These are phyloP conservation scores for Nomada ruficornis DNA, from an alignment of 2,888 invertebrate species.

Conservation along the genomic window DNA sequence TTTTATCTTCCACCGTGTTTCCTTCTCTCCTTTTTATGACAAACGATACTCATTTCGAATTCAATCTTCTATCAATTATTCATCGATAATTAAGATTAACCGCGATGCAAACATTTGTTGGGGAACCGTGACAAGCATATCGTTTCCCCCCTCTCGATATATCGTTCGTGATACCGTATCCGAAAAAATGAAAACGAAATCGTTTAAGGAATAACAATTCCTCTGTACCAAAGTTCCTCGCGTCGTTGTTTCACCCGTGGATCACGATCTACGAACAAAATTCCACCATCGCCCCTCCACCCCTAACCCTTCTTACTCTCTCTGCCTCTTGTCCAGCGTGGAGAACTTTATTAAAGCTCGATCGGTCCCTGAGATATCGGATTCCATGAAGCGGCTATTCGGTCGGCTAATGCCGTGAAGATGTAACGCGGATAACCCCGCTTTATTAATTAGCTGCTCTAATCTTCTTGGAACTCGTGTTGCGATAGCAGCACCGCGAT, in stretches of 20 bases:
- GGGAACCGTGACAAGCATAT: no score
- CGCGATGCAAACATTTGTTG: no score
- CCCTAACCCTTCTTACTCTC: neutral
- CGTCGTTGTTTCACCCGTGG: constrained; percentile 16
- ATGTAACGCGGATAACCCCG: constrained; percentile 74
- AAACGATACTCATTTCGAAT: no score
- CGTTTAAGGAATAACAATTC: constrained; percentile 22
- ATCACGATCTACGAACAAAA: constrained; percentile 68
- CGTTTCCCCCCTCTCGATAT: no score
- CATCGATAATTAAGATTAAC: neutral
- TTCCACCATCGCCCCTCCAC: constrained; percentile 65
- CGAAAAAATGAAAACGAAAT: neutral
- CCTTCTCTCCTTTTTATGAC: no score
- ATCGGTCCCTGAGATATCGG: constrained; percentile 77
- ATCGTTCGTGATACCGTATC: no score
- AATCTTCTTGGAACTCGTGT: constrained; percentile 72
- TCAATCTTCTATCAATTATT: no score
- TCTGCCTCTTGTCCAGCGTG: constrained; percentile 17
- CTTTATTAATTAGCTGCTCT: constrained; percentile 75
- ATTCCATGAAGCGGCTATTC: constrained; percentile 75
- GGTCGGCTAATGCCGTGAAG: constrained; percentile 67
- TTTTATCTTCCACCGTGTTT: neutral
- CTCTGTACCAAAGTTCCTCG: constrained; percentile 11
- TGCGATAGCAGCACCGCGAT: constrained; percentile 64
- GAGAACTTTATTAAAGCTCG: constrained; percentile 80